These are phyloP conservation scores for Ifrita kowaldi DNA, from an alignment of 2,113 vertebrate genomes.

Conservation along the genomic window DNA sequence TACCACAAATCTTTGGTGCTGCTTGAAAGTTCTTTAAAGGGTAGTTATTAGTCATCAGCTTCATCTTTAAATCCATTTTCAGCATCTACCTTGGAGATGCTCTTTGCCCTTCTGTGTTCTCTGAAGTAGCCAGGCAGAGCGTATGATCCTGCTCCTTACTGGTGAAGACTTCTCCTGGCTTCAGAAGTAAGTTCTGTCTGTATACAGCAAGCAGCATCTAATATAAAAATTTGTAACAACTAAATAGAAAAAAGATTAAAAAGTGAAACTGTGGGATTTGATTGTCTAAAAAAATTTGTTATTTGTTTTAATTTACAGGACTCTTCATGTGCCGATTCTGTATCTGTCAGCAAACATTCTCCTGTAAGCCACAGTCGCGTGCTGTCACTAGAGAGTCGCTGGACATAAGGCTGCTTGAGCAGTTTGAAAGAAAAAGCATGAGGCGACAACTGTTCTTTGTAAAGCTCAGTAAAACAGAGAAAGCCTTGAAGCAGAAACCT, in stretches of 20 bases:
- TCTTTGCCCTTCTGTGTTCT: slow-evolving; percentile 2
- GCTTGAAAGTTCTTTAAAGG: background rate
- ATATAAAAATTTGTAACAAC: background rate
- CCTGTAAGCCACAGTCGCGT: slow-evolving; percentile 24
- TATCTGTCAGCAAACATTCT: slow-evolving; percentile 57
- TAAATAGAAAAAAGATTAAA: background rate
- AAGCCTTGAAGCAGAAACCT: slow-evolving; percentile 47
- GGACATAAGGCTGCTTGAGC: slow-evolving; percentile 56
- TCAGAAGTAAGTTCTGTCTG: slow-evolving; percentile 56
- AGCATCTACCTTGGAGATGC: slow-evolving; percentile 40
- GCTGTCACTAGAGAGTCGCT: slow-evolving; percentile 46
- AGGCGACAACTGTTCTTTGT: slow-evolving; percentile 12
- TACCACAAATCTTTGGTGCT: background rate
- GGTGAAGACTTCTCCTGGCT: slow-evolving; percentile 57
- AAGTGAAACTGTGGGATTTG: background rate
- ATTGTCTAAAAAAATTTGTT: slow-evolving; percentile 44
- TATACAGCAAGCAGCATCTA: background rate
- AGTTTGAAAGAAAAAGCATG: slow-evolving; percentile 14
- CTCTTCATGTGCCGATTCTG: slow-evolving; percentile 49
- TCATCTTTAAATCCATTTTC: background rate
- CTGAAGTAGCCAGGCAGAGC: slow-evolving; percentile 48
- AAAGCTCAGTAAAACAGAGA: slow-evolving; percentile 47
- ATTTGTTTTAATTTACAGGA: slow-evolving; percentile 68
- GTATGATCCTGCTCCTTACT: background rate
- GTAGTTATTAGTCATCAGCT: background rate